phyloP scores from a whole-genome alignment of 2,113 vertebrate genomes.

The Antennarius striatus region DNA sequence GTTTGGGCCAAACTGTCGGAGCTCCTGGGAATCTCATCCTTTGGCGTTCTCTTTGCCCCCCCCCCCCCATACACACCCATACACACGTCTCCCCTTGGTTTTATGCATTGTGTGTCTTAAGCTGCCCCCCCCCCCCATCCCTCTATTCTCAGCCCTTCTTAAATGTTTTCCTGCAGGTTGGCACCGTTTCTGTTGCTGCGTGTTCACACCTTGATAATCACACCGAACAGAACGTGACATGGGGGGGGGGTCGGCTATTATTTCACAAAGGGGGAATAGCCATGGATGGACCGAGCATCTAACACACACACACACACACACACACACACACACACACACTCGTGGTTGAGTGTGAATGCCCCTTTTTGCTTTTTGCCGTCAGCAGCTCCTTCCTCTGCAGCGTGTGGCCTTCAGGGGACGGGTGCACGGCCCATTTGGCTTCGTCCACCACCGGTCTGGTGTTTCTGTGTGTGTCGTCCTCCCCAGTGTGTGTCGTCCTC shows the following conservation, averaged over 20 bases:
- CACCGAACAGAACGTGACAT: conserved; percentile 1
- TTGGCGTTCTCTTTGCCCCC: conserved; percentile 28
- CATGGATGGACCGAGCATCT: conserved; percentile 37
- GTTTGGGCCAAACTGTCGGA: conserved; percentile 64
- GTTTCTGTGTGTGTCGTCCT: too few relatives aligned
- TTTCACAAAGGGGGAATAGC: conserved; percentile 10
- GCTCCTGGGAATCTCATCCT: conserved; percentile 63
- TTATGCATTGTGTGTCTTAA: background rate
- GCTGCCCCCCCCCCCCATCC: too few relatives aligned
- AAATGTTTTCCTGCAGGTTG: conserved; percentile 3
- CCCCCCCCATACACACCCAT: background rate
- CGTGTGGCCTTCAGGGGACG: conserved; percentile 63
- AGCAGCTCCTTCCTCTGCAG: conserved; percentile 81
- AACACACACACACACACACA: conserved; percentile 14
- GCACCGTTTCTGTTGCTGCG: background rate
- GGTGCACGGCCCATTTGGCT: conserved; percentile 58
- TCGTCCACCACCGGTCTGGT: conserved; percentile 57
- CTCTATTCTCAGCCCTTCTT: too few relatives aligned
- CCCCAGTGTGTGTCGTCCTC: too few relatives aligned
- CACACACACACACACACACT: background rate
- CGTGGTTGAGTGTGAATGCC: background rate
- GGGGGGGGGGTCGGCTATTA: conserved; percentile 16
- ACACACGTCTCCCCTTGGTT: background rate
- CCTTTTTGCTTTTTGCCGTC: conserved; percentile 44
- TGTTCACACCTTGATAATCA: background rate